phyloP scores from a whole-genome alignment of 2,888 invertebrate species.

The Herminia tarsipennalis region DNA sequence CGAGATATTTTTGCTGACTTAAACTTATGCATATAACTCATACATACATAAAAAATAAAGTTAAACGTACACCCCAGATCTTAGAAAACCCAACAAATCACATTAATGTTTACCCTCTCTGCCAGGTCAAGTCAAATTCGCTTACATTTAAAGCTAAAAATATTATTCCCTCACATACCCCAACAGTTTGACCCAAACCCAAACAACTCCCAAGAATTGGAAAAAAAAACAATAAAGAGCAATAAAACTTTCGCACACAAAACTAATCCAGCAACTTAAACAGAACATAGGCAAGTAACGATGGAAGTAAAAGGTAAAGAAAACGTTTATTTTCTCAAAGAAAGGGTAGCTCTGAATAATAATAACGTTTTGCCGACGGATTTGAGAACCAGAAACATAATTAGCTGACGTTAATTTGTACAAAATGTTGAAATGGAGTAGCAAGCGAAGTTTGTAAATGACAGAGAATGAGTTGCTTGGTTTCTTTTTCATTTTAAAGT shows the following conservation, averaged over 20 bases:
- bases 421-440: slow-evolving; percentile 2
- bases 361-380: slow-evolving; percentile 24
- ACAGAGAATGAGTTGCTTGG: not conserved
- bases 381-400: slow-evolving; percentile 25
- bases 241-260: slow-evolving; percentile 1
- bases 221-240: not conserved
- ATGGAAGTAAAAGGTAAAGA: slow-evolving; percentile 10
- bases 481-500: not conserved
- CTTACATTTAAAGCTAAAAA: no score
- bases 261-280: slow-evolving; percentile 2
- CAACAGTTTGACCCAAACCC: not conserved
- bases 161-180: not conserved
- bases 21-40: no score
- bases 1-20: no score
- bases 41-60: no score
- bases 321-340: slow-evolving; percentile 16
- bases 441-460: slow-evolving; percentile 5
- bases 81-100: no score
- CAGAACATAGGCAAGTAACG: not conserved
- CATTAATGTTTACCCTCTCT: no score
- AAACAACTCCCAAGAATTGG: no score
- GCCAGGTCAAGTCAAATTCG: no score
- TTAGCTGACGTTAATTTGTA: slow-evolving; percentile 31
- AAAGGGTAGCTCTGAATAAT: slow-evolving; percentile 13
- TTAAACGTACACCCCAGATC: no score